phyloP scores from a whole-genome alignment of 2,888 invertebrate species.

The Physocephala rufipes region DNA sequence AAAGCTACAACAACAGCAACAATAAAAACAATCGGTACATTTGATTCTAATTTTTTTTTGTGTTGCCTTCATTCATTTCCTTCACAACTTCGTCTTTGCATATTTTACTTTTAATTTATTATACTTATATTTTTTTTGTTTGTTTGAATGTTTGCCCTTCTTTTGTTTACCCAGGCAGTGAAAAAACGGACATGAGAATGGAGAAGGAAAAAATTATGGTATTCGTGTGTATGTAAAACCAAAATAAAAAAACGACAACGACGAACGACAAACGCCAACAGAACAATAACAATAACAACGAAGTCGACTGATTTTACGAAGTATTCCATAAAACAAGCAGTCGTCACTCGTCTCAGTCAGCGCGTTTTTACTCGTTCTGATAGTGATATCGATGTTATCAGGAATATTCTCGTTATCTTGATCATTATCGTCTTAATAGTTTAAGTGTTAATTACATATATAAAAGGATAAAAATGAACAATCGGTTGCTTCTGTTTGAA shows the following conservation, averaged over 20 bases:
- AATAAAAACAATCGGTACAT: slow-evolving; percentile 38
- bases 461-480: no score
- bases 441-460: no score
- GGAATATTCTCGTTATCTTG: no score
- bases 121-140: no score
- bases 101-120: slow-evolving; percentile 12
- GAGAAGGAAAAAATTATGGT: slow-evolving; percentile 27
- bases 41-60: slow-evolving; percentile 15
- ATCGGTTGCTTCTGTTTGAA: no score
- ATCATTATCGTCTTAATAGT: no score
- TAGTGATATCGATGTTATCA: no score
- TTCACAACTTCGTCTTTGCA: slow-evolving; percentile 8
- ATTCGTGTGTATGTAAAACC: slow-evolving; percentile 28
- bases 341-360: not conserved
- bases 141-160: slow-evolving; percentile 9
- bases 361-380: no score
- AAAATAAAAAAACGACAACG: no score
- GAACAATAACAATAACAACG: slow-evolving; percentile 21
- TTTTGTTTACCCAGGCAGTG: slow-evolving; percentile 19
- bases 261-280: no score
- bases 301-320: slow-evolving; percentile 1
- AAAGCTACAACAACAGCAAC: slow-evolving; percentile 16
- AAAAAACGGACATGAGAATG: slow-evolving; percentile 11
- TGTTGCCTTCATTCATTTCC: slow-evolving; percentile 9
- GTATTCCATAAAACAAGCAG: not conserved